Conservation (phyloP, 2,797 vertebrate species). For the Periparus ater region DNA sequence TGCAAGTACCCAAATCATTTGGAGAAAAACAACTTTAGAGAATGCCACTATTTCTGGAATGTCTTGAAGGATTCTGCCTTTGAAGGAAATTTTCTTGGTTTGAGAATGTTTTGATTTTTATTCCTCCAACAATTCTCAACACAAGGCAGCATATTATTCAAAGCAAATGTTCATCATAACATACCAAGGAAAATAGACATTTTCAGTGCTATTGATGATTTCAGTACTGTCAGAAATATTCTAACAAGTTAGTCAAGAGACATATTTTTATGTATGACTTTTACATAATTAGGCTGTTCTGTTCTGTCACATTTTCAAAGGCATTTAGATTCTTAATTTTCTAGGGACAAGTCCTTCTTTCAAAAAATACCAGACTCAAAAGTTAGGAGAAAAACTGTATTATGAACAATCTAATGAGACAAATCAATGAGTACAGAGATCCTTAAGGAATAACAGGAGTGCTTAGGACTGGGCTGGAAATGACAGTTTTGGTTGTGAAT, state of each 20-base stretch:
- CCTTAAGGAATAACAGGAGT: background rate
- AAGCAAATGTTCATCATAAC: background rate
- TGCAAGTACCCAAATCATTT: background rate
- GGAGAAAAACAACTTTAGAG: background rate
- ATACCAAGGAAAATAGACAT: background rate
- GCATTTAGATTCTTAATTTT: background rate
- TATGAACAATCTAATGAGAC: background rate
- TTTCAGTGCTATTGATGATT: background rate
- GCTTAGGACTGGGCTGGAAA: background rate
- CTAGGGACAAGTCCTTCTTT: background rate
- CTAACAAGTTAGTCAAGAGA: background rate
- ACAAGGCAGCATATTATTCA: background rate
- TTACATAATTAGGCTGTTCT: background rate
- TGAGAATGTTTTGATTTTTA: conserved; percentile 29
- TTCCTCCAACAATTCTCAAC: background rate
- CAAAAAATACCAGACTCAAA: background rate
- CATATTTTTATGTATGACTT: background rate
- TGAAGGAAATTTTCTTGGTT: conserved; percentile 20
- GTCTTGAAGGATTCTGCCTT: conserved; percentile 2
- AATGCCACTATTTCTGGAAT: background rate
- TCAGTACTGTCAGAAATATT: background rate
- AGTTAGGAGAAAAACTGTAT: background rate
- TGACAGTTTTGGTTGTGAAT: background rate
- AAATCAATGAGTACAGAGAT: background rate
- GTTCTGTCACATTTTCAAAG: background rate